These are phyloP conservation scores for Nibea albiflora DNA, from an alignment of 2,113 vertebrate species.

Conservation along the genomic window DNA sequence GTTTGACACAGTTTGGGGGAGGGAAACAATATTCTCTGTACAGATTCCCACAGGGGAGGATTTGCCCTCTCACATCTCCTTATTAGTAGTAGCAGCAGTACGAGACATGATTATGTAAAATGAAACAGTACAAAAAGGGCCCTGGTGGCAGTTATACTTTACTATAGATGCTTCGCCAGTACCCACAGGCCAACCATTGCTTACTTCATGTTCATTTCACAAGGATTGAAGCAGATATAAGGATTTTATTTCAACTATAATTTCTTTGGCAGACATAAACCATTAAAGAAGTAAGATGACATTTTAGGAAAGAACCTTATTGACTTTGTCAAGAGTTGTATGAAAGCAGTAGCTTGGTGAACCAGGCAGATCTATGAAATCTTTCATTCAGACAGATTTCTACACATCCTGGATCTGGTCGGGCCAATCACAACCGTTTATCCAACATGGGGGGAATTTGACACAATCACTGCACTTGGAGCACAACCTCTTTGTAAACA, in stretches of 20 bases:
- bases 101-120: constrained; percentile 13
- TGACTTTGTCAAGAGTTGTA: neutral
- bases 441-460: no score
- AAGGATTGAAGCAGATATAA: neutral
- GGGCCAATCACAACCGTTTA: no score
- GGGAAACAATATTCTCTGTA: constrained; percentile 5
- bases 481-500: no score
- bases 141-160: constrained; percentile 6
- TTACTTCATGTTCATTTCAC: neutral
- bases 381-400: no score
- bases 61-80: neutral
- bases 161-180: neutral
- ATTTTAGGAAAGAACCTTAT: neutral
- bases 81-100: constrained; percentile 27
- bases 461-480: no score
- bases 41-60: neutral
- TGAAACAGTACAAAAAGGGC: neutral
- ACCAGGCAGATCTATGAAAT: no score
- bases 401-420: no score
- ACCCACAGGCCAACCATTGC: neutral
- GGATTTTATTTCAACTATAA: neutral
- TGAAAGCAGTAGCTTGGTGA: neutral
- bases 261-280: neutral
- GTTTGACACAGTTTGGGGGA: constrained; percentile 4
- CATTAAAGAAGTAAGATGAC: neutral